Conservation (phyloP, 2,797 vertebrate species). For the Loriculus beryllinus region DNA sequence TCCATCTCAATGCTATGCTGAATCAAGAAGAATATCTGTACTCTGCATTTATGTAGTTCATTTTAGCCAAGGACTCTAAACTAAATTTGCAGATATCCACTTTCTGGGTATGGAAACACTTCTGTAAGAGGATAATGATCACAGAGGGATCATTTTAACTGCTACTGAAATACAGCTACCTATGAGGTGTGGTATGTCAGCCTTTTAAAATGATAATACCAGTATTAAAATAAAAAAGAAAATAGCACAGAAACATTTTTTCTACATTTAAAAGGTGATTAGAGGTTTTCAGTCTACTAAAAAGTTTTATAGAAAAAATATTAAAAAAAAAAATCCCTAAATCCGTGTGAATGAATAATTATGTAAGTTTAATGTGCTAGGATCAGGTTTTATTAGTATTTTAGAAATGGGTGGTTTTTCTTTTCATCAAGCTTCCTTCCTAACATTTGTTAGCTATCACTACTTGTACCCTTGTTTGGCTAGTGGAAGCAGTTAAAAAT, state of each 20-base stretch:
- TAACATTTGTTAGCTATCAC: neutral
- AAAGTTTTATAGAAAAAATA: neutral
- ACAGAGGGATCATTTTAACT: neutral
- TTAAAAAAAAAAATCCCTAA: neutral
- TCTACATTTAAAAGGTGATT: neutral
- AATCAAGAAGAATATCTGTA: neutral
- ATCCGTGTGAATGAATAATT: neutral
- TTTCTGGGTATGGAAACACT: neutral
- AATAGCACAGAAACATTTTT: neutral
- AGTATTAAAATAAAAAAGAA: neutral
- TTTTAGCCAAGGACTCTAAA: neutral
- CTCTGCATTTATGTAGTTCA: neutral
- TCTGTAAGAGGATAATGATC: neutral
- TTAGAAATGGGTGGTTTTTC: neutral
- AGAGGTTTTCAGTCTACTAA: neutral
- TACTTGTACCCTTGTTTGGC: neutral
- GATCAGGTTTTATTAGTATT: neutral
- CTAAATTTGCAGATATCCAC: neutral
- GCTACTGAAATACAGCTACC: neutral
- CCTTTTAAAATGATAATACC: neutral
- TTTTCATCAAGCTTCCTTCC: neutral
- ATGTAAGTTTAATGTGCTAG: neutral
- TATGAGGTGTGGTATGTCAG: neutral
- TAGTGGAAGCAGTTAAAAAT: neutral
- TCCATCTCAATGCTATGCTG: neutral